Conservation (phyloP, 2,113 vertebrate genomes). For the Eulemur macaco region DNA sequence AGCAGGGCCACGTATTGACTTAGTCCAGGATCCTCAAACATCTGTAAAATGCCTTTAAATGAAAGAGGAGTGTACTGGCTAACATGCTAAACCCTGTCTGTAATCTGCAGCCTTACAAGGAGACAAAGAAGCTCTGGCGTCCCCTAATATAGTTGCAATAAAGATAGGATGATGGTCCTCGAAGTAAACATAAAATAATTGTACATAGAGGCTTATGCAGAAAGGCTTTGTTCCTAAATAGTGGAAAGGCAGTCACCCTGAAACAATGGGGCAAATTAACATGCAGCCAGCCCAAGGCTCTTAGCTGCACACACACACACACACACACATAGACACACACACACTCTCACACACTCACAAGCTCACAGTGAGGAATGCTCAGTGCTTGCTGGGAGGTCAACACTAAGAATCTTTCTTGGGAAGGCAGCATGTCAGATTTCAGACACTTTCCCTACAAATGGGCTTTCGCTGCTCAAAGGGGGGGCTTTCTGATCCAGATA, state of each 20-base stretch:
- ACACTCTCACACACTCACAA: conserved; percentile 38
- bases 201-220: conserved; percentile 83
- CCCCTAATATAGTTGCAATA: conserved; percentile 71
- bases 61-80: conserved; percentile 77
- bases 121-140: conserved; percentile 79
- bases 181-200: conserved; percentile 88
- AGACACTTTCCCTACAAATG: conserved; percentile 85
- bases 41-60: conserved; percentile 79
- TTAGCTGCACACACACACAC: conserved; percentile 70
- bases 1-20: conserved; percentile 60
- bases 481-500: conserved; percentile 83
- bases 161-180: conserved; percentile 85
- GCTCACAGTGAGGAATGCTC: conserved; percentile 85
- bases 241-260: conserved; percentile 90
- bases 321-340: conserved; percentile 19
- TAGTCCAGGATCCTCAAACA: conserved; percentile 54
- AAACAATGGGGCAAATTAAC: conserved; percentile 93
- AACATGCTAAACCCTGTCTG: conserved; percentile 76
- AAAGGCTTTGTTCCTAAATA: conserved; percentile 89
- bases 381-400: conserved; percentile 88
- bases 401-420: conserved; percentile 84
- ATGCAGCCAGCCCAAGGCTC: conserved; percentile 85
- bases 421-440: conserved; percentile 86
- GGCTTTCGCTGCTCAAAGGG: conserved; percentile 83
- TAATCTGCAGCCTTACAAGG: conserved; percentile 77